Percentiles rank a stretch among this genome's conserved stretches.
phyloP scores from a whole-genome alignment of 2,888 invertebrate species.

The Sylvicola fuscatus region DNA sequence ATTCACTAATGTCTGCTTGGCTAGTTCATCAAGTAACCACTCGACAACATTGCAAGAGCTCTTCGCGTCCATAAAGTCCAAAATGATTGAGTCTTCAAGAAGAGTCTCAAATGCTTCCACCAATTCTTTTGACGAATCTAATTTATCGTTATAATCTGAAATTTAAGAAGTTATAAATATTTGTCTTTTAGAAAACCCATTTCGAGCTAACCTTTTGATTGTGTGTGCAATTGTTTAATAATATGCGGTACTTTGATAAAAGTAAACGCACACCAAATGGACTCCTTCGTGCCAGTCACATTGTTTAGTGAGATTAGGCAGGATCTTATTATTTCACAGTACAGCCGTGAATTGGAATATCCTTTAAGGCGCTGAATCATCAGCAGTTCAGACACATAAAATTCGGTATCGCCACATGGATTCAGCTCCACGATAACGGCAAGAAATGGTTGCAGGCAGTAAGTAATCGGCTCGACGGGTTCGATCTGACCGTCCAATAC shows the following conservation, averaged over 20 bases:
- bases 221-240: constrained; percentile 43
- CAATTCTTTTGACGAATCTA: constrained; percentile 52
- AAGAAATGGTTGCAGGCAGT: constrained; percentile 59
- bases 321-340: constrained; percentile 74
- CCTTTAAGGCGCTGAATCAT: constrained; percentile 73
- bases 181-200: no score
- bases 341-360: constrained; percentile 58
- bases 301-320: constrained; percentile 80
- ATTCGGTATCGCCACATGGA: constrained; percentile 64
- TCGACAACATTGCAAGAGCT: constrained; percentile 76
- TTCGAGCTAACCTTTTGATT: constrained; percentile 29
- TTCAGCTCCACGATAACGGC: constrained; percentile 69
- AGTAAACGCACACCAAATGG: constrained; percentile 86
- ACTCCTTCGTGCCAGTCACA: constrained; percentile 54
- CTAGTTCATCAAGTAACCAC: constrained; percentile 61
- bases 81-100: constrained; percentile 60
- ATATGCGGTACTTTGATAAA: constrained; percentile 79
- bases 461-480: constrained; percentile 42
- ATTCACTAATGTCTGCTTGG: constrained; percentile 55
- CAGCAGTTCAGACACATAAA: constrained; percentile 60
- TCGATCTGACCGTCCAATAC: constrained; percentile 17
- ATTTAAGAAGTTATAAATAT: constrained; percentile 1
- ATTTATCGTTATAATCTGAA: constrained; percentile 27
- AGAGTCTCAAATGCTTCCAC: constrained; percentile 68
- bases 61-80: constrained; percentile 78